phyloP scores from a whole-genome alignment of 2,888 invertebrate genomes.

The Gryllus longicercus region DNA sequence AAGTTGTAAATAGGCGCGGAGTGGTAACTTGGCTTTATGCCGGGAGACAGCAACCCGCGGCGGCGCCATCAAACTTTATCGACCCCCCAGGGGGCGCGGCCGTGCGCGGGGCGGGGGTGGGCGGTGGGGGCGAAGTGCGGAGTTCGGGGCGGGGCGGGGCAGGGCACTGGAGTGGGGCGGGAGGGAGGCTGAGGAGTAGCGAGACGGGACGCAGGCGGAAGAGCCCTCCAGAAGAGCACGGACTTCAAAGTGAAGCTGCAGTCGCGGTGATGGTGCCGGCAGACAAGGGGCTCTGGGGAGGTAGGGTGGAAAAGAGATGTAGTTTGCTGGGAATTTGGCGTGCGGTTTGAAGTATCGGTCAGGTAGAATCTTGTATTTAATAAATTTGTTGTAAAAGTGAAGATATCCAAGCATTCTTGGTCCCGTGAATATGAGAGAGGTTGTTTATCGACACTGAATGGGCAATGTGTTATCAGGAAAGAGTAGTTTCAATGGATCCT shows the following conservation, averaged over 20 bases:
- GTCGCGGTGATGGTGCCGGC: no score
- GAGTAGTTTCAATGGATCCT: no score
- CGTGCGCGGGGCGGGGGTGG: not conserved
- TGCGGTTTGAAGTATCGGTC: no score
- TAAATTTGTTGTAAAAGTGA: no score
- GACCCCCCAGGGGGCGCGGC: not conserved
- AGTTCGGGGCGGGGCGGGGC: not conserved
- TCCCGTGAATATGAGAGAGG: no score
- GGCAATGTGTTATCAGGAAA: no score
- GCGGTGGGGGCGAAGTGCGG: not conserved
- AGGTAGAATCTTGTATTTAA: no score
- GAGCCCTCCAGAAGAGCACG: not conserved
- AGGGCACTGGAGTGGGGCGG: not conserved
- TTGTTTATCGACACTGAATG: no score
- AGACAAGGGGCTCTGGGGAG: no score
- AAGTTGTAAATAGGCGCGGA: constrained; percentile 17
- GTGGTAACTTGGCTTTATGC: constrained; percentile 17
- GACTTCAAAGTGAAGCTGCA: not conserved
- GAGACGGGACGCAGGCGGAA: not conserved
- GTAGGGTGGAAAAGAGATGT: no score
- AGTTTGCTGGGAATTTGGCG: no score
- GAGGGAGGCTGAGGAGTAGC: not conserved
- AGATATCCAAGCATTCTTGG: no score
- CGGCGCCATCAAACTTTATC: constrained; percentile 1
- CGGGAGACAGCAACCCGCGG: not conserved